phyloP scores from a whole-genome alignment of 1,140 invertebrate species.

The Drosophila ficusphila region DNA sequence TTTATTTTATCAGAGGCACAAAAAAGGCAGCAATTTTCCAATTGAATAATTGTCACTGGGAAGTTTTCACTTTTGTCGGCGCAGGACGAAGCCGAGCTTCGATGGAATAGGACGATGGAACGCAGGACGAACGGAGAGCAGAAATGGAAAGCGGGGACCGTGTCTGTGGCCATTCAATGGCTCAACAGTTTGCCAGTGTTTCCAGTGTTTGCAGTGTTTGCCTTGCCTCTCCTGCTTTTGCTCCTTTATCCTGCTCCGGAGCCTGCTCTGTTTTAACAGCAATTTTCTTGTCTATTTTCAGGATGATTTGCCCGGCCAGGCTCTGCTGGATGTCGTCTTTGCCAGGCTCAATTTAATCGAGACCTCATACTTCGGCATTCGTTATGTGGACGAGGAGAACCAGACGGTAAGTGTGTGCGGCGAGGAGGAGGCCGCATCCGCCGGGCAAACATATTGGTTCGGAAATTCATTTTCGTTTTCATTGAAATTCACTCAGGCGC shows the following conservation, averaged over 20 bases:
- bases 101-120: constrained; percentile 20
- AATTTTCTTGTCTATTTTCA: constrained; percentile 86
- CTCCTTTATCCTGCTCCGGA: neutral
- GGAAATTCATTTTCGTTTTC: constrained; percentile 83
- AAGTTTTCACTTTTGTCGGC: constrained; percentile 78
- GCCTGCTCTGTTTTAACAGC: constrained; percentile 63
- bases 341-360: constrained; percentile 95
- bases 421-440: constrained; percentile 9
- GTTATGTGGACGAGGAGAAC: constrained; percentile 93
- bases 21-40: constrained; percentile 76
- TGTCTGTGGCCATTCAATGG: constrained; percentile 68
- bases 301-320: constrained; percentile 93
- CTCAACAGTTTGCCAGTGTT: constrained; percentile 78
- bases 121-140: constrained; percentile 2
- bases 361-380: constrained; percentile 96
- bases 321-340: constrained; percentile 94
- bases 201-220: constrained; percentile 62
- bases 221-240: neutral
- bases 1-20: constrained; percentile 36
- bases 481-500: constrained; percentile 78
- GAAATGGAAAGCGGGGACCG: constrained; percentile 2
- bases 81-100: constrained; percentile 50
- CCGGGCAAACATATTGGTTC: constrained; percentile 73
- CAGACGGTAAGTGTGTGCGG: constrained; percentile 90
- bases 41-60: constrained; percentile 81